Percentiles rank a stretch among this genome's conserved stretches.
Evolutionary conservation across 2,797 vertebrate species (phyloP).

Genomic region (Euphonia xanthogaster): DNA sequence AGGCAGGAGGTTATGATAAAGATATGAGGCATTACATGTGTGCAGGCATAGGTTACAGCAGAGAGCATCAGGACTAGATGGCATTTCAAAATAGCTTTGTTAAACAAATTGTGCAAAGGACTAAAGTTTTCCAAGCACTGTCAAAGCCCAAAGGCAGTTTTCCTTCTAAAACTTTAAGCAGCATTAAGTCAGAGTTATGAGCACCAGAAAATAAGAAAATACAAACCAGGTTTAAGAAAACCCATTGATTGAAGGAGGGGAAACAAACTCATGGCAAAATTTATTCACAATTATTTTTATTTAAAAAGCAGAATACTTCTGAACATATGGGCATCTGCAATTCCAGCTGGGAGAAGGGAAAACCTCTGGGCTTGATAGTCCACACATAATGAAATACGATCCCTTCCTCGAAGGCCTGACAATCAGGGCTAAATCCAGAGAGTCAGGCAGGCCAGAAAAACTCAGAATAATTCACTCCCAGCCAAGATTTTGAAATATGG

Average conservation of each 20-base stretch:
- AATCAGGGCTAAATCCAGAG: not conserved
- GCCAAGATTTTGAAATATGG: not conserved
- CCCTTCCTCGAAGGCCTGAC: not conserved
- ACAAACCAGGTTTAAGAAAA: not conserved
- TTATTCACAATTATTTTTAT: not conserved
- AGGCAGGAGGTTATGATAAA: not conserved
- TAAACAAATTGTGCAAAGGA: not conserved
- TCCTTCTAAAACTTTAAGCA: constrained; percentile 14
- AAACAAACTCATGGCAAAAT: not conserved
- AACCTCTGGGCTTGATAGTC: not conserved
- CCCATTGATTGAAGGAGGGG: not conserved
- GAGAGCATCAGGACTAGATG: not conserved
- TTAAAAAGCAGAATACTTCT: not conserved
- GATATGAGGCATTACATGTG: not conserved
- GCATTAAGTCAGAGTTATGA: not conserved
- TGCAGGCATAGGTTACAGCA: not conserved
- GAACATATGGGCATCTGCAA: not conserved
- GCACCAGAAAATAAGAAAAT: not conserved
- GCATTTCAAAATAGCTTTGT: constrained; percentile 17
- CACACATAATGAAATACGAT: not conserved
- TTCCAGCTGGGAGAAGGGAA: not conserved
- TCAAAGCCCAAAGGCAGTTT: not conserved
- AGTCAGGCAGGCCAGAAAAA: not conserved
- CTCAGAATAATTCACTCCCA: not conserved
- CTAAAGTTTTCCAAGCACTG: not conserved